These are phyloP conservation scores for Polydrusus pterygomalis DNA, from an alignment of 2,888 invertebrate genomes.

Conservation along the genomic window DNA sequence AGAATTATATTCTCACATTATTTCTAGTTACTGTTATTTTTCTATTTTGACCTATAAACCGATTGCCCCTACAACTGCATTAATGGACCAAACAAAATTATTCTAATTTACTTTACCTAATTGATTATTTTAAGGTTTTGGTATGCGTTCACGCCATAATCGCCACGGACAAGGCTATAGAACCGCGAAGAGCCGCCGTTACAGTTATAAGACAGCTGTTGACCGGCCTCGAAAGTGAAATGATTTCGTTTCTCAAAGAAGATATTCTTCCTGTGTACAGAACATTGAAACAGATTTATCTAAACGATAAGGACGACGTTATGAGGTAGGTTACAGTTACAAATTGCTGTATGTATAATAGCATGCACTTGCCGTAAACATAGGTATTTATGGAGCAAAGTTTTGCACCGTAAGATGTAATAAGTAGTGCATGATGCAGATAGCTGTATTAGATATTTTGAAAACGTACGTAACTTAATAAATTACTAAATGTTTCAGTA, in stretches of 20 bases:
- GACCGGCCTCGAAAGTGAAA: conserved; percentile 83
- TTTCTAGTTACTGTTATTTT: conserved; percentile 32
- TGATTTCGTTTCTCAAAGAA: conserved; percentile 79
- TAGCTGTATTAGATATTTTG: neutral
- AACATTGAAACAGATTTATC: conserved; percentile 79
- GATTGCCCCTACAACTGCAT: conserved; percentile 11
- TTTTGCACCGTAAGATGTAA: conserved; percentile 11
- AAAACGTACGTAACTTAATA: neutral
- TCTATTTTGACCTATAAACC: conserved; percentile 32
- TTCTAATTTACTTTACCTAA: conserved; percentile 23
- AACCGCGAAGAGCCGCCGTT: conserved; percentile 87
- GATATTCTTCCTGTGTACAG: conserved; percentile 82
- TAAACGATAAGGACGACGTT: conserved; percentile 79
- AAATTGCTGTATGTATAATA: conserved; percentile 13
- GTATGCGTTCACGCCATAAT: conserved; percentile 81
- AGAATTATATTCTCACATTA: conserved; percentile 5
- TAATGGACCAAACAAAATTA: conserved; percentile 18
- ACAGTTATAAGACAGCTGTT: conserved; percentile 84
- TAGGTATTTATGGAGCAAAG: conserved; percentile 9
- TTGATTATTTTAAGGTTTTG: conserved; percentile 76
- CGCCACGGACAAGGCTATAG: conserved; percentile 80
- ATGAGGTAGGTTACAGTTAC: conserved; percentile 73
- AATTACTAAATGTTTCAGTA: neutral
- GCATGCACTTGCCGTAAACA: conserved; percentile 7
- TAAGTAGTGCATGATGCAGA: conserved; percentile 11